phyloP scores from a whole-genome alignment of 2,113 vertebrate genomes.

The Sceloporus undulatus region DNA sequence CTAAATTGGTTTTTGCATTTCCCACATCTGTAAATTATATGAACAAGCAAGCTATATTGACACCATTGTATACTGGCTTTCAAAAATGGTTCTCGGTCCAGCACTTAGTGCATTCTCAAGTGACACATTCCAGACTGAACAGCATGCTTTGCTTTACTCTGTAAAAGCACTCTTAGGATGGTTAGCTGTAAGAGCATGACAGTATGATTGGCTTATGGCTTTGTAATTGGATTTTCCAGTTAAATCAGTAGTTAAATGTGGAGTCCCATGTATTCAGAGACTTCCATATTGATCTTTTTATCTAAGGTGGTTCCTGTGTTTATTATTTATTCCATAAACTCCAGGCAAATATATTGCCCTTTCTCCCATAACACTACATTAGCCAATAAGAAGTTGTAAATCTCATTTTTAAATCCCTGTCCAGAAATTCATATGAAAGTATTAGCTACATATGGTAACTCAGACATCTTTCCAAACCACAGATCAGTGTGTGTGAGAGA shows the following conservation, averaged over 20 bases:
- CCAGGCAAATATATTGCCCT: constrained; percentile 23
- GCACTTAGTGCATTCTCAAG: constrained; percentile 5
- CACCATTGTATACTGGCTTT: not conserved
- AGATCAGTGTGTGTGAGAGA: not conserved
- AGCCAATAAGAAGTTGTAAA: constrained; percentile 13
- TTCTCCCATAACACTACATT: constrained; percentile 29
- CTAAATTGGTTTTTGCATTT: constrained; percentile 1
- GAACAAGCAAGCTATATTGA: constrained; percentile 14
- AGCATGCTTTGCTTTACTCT: not conserved
- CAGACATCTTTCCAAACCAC: not conserved
- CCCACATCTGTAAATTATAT: constrained; percentile 11
- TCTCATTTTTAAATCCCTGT: constrained; percentile 23
- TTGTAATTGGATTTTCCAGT: constrained; percentile 32
- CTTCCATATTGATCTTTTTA: constrained; percentile 37
- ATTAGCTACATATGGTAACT: constrained; percentile 13
- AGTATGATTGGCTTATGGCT: not conserved
- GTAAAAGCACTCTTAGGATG: constrained; percentile 27
- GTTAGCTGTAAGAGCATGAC: not conserved
- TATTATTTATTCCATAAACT: constrained; percentile 46
- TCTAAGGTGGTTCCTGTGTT: constrained; percentile 21
- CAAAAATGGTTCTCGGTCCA: not conserved
- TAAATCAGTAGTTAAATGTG: constrained; percentile 27
- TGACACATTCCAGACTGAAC: constrained; percentile 9
- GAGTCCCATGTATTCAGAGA: not conserved
- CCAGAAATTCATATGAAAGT: constrained; percentile 1